These are phyloP conservation scores for Periparus ater DNA, from an alignment of 2,797 vertebrate genomes.

Conservation along the genomic window DNA sequence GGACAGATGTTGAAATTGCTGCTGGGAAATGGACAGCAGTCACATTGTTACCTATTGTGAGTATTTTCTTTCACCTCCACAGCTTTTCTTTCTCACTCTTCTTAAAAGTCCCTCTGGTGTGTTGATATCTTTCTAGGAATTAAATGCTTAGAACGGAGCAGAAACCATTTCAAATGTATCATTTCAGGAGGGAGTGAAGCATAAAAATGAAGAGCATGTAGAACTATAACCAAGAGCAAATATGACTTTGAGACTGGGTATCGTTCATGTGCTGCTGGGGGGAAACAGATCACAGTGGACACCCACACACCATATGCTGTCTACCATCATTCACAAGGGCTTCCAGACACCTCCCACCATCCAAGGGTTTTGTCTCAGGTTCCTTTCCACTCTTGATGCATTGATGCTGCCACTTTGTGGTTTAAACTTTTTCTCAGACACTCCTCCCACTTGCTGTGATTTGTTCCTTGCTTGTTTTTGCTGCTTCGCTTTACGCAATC, in stretches of 20 bases:
- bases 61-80: neutral
- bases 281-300: slow-evolving; percentile 18
- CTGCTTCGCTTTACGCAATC: neutral
- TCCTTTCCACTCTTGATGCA: neutral
- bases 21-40: neutral
- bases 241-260: neutral
- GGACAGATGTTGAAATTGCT: neutral
- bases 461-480: slow-evolving; percentile 1
- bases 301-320: slow-evolving; percentile 49
- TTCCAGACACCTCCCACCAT: slow-evolving; percentile 43
- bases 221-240: neutral
- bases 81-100: neutral
- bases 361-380: slow-evolving; percentile 1
- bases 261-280: neutral
- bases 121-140: slow-evolving; percentile 24
- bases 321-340: slow-evolving; percentile 48
- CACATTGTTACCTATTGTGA: neutral
- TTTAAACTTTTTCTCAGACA: neutral
- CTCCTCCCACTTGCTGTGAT: neutral
- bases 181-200: neutral
- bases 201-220: neutral
- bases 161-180: neutral
- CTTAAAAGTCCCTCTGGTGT: neutral
- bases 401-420: slow-evolving; percentile 42
- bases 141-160: neutral